These are phyloP conservation scores for Drosophila nigricruria DNA, from an alignment of 2,888 invertebrate genomes.

Conservation along the genomic window DNA sequence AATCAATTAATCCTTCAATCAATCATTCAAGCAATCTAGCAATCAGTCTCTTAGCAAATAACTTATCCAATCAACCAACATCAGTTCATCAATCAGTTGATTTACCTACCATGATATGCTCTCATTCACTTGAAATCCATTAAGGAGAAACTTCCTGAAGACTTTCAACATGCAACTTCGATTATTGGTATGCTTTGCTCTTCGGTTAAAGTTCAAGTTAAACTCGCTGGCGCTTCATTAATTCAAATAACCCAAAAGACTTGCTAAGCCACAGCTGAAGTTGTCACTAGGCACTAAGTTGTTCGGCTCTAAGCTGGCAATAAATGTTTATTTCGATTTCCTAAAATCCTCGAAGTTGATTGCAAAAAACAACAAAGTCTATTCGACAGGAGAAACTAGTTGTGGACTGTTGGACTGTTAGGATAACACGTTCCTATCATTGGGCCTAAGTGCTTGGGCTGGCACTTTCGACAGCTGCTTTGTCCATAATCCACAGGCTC, in stretches of 20 bases:
- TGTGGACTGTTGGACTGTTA: constrained; percentile 1
- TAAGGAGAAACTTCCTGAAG: not conserved
- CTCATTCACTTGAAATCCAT: not conserved
- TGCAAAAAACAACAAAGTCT: not conserved
- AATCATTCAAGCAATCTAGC: not conserved
- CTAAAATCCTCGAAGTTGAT: constrained; percentile 8
- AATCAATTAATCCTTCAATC: not conserved
- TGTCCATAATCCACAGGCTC: constrained; percentile 30
- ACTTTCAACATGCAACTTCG: not conserved
- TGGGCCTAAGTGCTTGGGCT: constrained; percentile 50
- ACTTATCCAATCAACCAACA: not conserved
- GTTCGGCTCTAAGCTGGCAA: not conserved
- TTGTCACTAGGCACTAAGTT: not conserved
- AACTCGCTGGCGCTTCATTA: constrained; percentile 5
- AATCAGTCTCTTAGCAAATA: not conserved
- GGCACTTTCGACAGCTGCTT: constrained; percentile 16
- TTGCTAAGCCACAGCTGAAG: constrained; percentile 1
- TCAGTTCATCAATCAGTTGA: not conserved
- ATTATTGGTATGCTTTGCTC: too few relatives aligned
- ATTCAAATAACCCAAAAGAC: constrained; percentile 9
- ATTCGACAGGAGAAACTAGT: constrained; percentile 1
- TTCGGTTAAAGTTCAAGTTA: not conserved
- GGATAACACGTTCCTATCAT: constrained; percentile 42
- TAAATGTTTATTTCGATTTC: constrained; percentile 7
- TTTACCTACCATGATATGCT: not conserved